Evolutionary conservation across 2,888 invertebrate genomes (phyloP).

Genomic region (Neria commutata): DNA sequence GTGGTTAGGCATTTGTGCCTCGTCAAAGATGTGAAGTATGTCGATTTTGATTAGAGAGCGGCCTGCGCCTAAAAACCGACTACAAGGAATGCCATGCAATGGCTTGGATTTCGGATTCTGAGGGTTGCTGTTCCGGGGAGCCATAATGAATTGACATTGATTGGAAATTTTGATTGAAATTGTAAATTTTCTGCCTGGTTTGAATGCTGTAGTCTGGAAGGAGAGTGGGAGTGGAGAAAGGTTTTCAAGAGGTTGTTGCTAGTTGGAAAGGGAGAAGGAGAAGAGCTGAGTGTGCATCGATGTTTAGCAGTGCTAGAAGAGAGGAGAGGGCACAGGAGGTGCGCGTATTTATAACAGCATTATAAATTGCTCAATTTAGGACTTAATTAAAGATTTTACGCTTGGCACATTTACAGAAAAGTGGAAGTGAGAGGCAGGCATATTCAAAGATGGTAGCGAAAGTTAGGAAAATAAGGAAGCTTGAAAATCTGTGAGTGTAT

Average conservation of each 20-base stretch:
- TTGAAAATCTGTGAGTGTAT: too few relatives aligned
- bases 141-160: conserved; percentile 60
- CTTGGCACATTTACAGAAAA: too few relatives aligned
- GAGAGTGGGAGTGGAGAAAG: background rate
- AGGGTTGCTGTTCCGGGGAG: background rate
- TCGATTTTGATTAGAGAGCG: conserved; percentile 55
- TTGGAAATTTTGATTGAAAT: conserved; percentile 61
- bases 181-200: conserved; percentile 35
- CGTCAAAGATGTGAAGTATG: conserved; percentile 30
- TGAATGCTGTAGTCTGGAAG: conserved; percentile 19
- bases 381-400: conserved; percentile 55
- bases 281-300: too few relatives aligned
- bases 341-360: conserved; percentile 25
- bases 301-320: too few relatives aligned
- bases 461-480: too few relatives aligned
- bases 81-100: too few relatives aligned
- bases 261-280: too few relatives aligned
- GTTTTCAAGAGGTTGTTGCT: too few relatives aligned
- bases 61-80: background rate
- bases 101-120: conserved; percentile 1
- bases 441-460: too few relatives aligned
- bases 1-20: background rate
- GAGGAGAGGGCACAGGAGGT: background rate
- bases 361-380: conserved; percentile 53
- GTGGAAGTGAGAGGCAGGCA: too few relatives aligned